These are phyloP conservation scores for Knipowitschia caucasica DNA, from an alignment of 2,797 vertebrate genomes.

Conservation along the genomic window DNA sequence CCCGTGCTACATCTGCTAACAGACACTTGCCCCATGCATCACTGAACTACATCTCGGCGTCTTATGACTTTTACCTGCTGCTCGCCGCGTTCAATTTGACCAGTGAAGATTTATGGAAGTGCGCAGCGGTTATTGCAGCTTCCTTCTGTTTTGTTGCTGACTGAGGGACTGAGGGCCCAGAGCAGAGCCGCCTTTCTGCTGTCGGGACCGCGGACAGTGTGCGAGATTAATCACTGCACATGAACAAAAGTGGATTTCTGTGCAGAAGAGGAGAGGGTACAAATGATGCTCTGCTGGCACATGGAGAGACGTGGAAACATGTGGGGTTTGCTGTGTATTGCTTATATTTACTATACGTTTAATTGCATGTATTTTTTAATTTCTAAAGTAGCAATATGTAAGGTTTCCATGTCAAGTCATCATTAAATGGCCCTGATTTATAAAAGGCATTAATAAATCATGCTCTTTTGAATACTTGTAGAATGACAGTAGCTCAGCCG, in stretches of 20 bases:
- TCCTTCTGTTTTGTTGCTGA: constrained; percentile 74
- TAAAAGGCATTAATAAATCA: no score
- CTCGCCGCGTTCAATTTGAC: constrained; percentile 68
- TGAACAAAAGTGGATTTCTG: constrained; percentile 63
- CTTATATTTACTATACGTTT: no score
- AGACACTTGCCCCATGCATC: constrained; percentile 34
- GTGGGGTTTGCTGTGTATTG: no score
- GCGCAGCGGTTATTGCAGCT: constrained; percentile 66
- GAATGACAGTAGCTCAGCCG: no score
- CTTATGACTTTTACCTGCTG: constrained; percentile 65
- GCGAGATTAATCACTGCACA: constrained; percentile 77
- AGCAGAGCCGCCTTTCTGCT: constrained; percentile 72
- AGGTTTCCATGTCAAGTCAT: no score
- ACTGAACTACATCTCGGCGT: constrained; percentile 14
- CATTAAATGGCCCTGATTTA: no score
- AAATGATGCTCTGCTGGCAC: constrained; percentile 42
- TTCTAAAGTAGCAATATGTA: no score
- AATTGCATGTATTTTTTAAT: no score
- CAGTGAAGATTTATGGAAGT: constrained; percentile 74
- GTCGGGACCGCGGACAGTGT: constrained; percentile 71
- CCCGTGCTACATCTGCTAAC: constrained; percentile 63
- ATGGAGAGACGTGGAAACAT: no score
- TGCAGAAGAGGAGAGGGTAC: constrained; percentile 45
- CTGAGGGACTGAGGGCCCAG: constrained; percentile 66
- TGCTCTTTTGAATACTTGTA: no score